Evolutionary conservation across 2,797 vertebrate genomes (phyloP).

Genomic region (Acrocephalus scirpaceus): DNA sequence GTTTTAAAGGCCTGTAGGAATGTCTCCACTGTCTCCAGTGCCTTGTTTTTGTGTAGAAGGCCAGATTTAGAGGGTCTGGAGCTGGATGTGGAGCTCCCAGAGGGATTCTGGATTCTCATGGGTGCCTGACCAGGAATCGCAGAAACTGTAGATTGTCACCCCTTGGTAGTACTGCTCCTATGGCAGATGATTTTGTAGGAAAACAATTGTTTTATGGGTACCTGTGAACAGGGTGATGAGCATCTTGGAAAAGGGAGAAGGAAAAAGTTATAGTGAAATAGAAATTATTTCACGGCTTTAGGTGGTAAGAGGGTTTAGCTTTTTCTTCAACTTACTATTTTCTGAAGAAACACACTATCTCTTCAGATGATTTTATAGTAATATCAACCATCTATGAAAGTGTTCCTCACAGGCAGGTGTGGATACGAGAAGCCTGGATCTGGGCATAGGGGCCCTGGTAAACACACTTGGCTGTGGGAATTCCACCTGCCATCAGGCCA

Average conservation of each 20-base stretch:
- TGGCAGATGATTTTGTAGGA: background rate
- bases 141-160: background rate
- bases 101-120: background rate
- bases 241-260: background rate
- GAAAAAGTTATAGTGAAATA: background rate
- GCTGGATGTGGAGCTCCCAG: background rate
- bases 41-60: background rate
- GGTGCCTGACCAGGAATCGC: background rate
- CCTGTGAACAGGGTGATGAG: background rate
- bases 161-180: background rate
- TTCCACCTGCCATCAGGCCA: background rate
- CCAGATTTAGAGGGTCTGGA: background rate
- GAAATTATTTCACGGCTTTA: background rate
- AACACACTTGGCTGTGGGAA: background rate
- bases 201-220: background rate
- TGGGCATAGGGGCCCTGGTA: background rate
- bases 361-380: background rate
- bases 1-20: background rate
- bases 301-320: background rate
- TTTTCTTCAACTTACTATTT: background rate
- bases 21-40: background rate
- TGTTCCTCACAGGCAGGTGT: fast-evolving
- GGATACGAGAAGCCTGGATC: background rate
- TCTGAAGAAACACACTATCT: fast-evolving
- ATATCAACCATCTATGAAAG: background rate